Evolutionary conservation across 2,888 invertebrate genomes (phyloP), one percentile per base, ranked within the genome.

Genomic region (Drosophila anomelani): DNA sequence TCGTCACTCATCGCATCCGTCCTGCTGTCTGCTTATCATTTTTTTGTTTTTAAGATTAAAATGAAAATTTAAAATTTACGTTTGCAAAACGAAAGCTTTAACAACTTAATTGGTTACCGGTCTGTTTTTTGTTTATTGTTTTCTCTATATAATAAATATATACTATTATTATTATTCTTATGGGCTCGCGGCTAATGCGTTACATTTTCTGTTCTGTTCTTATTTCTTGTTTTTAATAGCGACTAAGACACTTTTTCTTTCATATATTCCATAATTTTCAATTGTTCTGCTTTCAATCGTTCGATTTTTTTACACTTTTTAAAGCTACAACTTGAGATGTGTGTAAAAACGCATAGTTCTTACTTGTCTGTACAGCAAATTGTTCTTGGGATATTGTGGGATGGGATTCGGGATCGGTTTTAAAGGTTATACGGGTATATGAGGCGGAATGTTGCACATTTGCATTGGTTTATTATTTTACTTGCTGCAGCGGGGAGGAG

Each of bases 191-290:
- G 63, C 75, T 81, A 63, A 74, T 80, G 73, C 76, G 75, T 77
- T 60, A 38, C 51, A 20, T 78, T 80, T 47, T 58, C 67, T 56
- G 67, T 39, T 70, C 46, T 17, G 10, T 61, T 68, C 79, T 47
- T 49, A 59, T 69, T 32, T 9, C 15, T 2, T 26, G 63, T 70
- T 62, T 61, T 68, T 82, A 69, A 79, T 81, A 77, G 89, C 90
- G 90, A 90, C 89, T 91, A 89, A 90, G 91, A 90, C 89, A 90
- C 89, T 89, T 89, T 82, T 82, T 78, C 72, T 77, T 84, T 77
- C 72, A 78, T 73, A 79, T 73, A 59, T 63, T 80, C 78, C 71
- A 75, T 77, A 73, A 74, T 72, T 70, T 74, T 71, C 41, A 63
- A 67, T 69, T 79, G 63, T 72, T 59, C 55, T 72, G 44, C 47